These are phyloP conservation scores for Drosophila pruinosa DNA, from an alignment of 1,140 invertebrate genomes.

Conservation along the genomic window DNA sequence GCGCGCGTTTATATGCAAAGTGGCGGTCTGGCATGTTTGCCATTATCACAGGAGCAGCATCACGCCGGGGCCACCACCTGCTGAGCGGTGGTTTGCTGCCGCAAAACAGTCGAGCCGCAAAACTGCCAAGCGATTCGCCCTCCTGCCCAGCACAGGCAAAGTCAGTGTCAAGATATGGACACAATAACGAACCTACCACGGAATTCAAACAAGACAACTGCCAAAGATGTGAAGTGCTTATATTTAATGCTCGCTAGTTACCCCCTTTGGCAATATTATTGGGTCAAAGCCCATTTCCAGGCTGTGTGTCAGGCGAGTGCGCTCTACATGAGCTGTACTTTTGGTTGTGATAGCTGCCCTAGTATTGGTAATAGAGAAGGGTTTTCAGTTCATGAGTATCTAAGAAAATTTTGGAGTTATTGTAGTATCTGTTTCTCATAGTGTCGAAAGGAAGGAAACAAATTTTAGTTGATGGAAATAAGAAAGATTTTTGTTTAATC, in stretches of 20 bases:
- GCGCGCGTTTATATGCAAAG: slow-evolving; percentile 80
- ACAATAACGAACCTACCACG: slow-evolving; percentile 45
- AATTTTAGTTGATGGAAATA: no score
- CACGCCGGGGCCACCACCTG: slow-evolving; percentile 73
- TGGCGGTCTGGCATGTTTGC: slow-evolving; percentile 62
- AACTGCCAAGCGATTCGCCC: slow-evolving; percentile 38
- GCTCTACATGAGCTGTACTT: neutral
- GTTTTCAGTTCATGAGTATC: no score
- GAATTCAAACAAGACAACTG: neutral
- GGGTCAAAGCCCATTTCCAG: slow-evolving; percentile 13
- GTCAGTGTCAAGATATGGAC: slow-evolving; percentile 60
- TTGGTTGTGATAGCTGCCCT: neutral
- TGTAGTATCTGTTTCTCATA: no score
- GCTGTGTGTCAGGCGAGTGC: neutral
- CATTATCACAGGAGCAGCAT: slow-evolving; percentile 79
- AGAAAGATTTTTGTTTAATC: no score
- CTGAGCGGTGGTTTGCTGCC: slow-evolving; percentile 40
- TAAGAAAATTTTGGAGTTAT: no score
- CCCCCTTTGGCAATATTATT: slow-evolving; percentile 11
- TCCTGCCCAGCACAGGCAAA: slow-evolving; percentile 27
- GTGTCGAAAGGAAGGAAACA: no score
- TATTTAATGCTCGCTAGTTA: slow-evolving; percentile 32
- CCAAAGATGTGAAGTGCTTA: slow-evolving; percentile 37
- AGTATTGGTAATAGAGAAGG: neutral
- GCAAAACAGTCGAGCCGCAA: slow-evolving; percentile 9